Conservation (phyloP, 1,140 invertebrate species). For the Cydia pomonella region DNA sequence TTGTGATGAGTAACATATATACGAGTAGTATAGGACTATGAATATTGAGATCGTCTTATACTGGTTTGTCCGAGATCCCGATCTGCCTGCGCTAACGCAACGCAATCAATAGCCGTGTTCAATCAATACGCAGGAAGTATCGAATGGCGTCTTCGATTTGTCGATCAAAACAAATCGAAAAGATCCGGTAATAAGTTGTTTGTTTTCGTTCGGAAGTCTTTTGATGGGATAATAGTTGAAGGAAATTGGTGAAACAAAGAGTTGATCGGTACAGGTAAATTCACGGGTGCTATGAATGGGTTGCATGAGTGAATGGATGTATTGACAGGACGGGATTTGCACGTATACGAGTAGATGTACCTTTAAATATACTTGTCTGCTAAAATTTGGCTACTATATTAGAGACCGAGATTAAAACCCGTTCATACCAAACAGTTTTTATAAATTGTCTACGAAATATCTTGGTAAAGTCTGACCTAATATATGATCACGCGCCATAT, state of each 20-base stretch:
- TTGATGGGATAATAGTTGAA: neutral
- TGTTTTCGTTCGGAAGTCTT: conserved; percentile 16
- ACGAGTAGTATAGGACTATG: no score
- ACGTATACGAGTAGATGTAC: no score
- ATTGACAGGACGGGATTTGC: no score
- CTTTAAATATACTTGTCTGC: no score
- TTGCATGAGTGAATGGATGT: neutral
- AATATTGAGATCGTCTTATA: neutral
- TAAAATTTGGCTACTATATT: no score
- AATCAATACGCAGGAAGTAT: neutral
- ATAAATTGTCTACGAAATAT: no score
- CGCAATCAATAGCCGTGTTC: neutral
- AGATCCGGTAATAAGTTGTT: conserved; percentile 9
- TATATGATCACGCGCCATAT: no score
- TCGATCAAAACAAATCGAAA: conserved; percentile 37
- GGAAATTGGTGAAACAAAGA: neutral
- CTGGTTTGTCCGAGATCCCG: neutral
- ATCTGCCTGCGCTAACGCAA: neutral
- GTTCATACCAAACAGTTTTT: no score
- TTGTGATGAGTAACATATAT: no score
- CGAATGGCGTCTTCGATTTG: conserved; percentile 1
- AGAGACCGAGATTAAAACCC: no score
- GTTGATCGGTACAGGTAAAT: conserved; percentile 1
- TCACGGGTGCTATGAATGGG: neutral
- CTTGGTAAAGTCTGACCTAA: no score